phyloP scores from a whole-genome alignment of 1,140 invertebrate genomes.

The Acromyrmex charruanus region DNA sequence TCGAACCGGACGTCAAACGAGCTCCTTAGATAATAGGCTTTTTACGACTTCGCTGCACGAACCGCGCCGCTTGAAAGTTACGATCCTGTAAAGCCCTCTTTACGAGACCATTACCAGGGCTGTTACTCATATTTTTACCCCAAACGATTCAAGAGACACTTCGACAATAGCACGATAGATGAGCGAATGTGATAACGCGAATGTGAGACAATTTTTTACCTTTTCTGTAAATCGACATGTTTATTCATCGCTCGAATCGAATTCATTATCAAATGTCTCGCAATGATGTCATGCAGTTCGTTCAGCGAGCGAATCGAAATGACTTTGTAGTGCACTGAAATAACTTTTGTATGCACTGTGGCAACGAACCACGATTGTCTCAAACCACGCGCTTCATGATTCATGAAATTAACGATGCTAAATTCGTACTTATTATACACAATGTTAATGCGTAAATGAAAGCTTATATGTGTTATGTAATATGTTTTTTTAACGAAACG shows the following conservation, averaged over 20 bases:
- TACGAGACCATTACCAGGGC: slow-evolving; percentile 77
- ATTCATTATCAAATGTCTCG: slow-evolving; percentile 19
- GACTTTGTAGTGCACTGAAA: not conserved
- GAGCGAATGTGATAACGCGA: slow-evolving; percentile 24
- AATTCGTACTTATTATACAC: slow-evolving; percentile 8
- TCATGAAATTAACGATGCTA: slow-evolving; percentile 5
- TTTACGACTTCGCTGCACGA: slow-evolving; percentile 73
- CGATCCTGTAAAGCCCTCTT: slow-evolving; percentile 78
- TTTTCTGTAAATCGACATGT: slow-evolving; percentile 19
- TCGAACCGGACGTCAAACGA: slow-evolving; percentile 66
- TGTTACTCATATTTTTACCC: slow-evolving; percentile 76
- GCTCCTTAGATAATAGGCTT: slow-evolving; percentile 77
- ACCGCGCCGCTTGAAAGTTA: slow-evolving; percentile 76
- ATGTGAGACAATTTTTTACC: not conserved
- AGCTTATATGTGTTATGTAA: not conserved
- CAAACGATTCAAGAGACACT: slow-evolving; percentile 70
- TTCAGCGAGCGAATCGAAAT: not conserved
- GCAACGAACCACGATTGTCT: not conserved
- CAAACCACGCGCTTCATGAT: not conserved
- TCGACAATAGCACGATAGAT: slow-evolving; percentile 61
- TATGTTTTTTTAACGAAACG: not conserved
- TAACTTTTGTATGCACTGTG: not conserved
- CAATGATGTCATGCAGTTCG: not conserved
- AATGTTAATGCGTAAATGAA: slow-evolving; percentile 1
- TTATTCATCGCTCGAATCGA: not conserved